Conservation (phyloP, 2,888 invertebrate species). For the Xestobium rufovillosum region DNA sequence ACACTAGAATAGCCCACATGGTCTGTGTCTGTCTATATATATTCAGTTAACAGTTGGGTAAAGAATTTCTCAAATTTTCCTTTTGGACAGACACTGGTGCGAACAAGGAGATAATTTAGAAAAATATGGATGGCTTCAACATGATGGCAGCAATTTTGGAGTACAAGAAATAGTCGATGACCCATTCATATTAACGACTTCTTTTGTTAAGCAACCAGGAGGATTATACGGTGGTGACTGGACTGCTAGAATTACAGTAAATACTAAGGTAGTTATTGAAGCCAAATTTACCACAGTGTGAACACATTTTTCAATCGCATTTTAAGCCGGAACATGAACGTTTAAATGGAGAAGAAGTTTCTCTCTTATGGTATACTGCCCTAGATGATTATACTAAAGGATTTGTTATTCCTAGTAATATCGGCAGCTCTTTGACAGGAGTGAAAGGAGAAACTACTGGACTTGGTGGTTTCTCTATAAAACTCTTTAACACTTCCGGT, state of each 20-base stretch:
- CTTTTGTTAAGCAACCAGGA: slow-evolving; percentile 78
- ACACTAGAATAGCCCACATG: too few relatives aligned
- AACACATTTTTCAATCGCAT: slow-evolving; percentile 2
- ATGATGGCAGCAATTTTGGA: slow-evolving; percentile 90
- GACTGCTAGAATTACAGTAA: slow-evolving; percentile 74
- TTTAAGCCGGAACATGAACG: slow-evolving; percentile 23
- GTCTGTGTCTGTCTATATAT: too few relatives aligned
- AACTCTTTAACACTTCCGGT: slow-evolving; percentile 45
- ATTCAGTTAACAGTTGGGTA: too few relatives aligned
- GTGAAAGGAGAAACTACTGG: slow-evolving; percentile 70
- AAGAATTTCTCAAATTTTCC: too few relatives aligned
- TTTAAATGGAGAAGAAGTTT: slow-evolving; percentile 49
- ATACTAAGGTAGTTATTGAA: slow-evolving; percentile 44
- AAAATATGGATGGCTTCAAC: slow-evolving; percentile 84
- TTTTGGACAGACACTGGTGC: slow-evolving; percentile 74
- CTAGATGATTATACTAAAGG: slow-evolving; percentile 66
- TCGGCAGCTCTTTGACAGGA: slow-evolving; percentile 51
- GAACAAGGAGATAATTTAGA: slow-evolving; percentile 77
- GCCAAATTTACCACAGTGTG: too few relatives aligned
- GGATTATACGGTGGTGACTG: slow-evolving; percentile 86
- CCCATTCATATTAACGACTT: slow-evolving; percentile 68
- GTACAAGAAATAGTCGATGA: slow-evolving; percentile 81
- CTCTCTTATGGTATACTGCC: slow-evolving; percentile 75
- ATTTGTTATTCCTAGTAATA: slow-evolving; percentile 45
- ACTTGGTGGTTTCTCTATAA: slow-evolving; percentile 67